Evolutionary conservation across 2,113 vertebrate genomes (phyloP), one percentile per base, ranked within the genome.

Genomic region (Calidris pugnax): DNA sequence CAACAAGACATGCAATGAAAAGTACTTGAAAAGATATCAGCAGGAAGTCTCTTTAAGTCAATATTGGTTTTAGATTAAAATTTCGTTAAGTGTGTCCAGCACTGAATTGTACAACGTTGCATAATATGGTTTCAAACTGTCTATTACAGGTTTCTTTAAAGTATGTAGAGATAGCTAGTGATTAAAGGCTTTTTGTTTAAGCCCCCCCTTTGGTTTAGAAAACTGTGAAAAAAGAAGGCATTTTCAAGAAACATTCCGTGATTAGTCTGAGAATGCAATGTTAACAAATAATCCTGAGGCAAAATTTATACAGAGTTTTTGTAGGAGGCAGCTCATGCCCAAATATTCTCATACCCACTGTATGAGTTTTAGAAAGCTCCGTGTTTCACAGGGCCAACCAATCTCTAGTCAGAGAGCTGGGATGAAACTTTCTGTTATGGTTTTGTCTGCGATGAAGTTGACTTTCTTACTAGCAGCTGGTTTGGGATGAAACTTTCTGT

Each of bases 61-160:
- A 95, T 93, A 93, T 90, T 95, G 48, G 32, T 7, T 93, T 97
- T 93, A 90, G 88, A 94, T 96, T 94, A 94, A 96, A 94, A 77
- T 96, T 94, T 94, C 85, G 37, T 83, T 83, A 82, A 89, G 45
- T 63, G 16, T 86, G 63, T 95, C 91, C 94, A 94, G 73, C 51
- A 72, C 56, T 95, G 91, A 91, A 81, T 92, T 87, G 77, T 75
- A 89, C 39, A 95, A 85, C 43, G 85, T 94, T 64, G 48, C 69
- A 91, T 91, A 95, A 95, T 87, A 83, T 0, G 4, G 27, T 91
- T 96, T 92, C 56, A 85, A 94, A 84, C 35, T 55, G 20, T 63
- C 83, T 90, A 84, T 91, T 91, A 87, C 39, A 87, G 56, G 77
- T 93, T 95, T 94, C 87, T 91, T 75, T 82, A 78, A 91, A 92